Evolutionary conservation across 2,797 vertebrate species (phyloP).

Genomic region (Pseudochirops cupreus): DNA sequence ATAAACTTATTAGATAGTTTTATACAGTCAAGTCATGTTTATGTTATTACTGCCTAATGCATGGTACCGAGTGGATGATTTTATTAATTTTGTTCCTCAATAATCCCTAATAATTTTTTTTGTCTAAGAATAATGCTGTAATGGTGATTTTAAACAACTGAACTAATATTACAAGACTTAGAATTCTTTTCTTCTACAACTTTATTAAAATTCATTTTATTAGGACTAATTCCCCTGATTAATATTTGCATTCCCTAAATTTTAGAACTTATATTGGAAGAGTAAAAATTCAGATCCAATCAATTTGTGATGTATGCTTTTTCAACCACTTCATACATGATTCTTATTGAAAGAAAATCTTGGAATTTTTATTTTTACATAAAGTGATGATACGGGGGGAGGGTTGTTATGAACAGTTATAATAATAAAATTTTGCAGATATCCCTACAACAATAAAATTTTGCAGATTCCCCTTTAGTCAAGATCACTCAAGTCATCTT

Average conservation of each 20-base stretch:
- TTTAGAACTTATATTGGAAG: slow-evolving; percentile 13
- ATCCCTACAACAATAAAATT: slow-evolving; percentile 1
- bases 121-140: not conserved
- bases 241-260: slow-evolving; percentile 2
- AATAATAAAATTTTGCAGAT: too few relatives aligned
- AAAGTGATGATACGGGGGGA: slow-evolving; percentile 9
- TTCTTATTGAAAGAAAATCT: slow-evolving; percentile 35
- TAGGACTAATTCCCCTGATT: not conserved
- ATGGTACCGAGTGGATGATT: not conserved
- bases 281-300: not conserved
- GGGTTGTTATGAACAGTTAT: not conserved
- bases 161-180: not conserved
- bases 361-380: not conserved
- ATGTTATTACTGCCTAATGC: not conserved
- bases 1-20: slow-evolving; percentile 18
- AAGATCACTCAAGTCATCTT: slow-evolving; percentile 10
- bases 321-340: slow-evolving; percentile 33
- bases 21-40: not conserved
- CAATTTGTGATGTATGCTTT: slow-evolving; percentile 7
- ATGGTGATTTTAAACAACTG: not conserved
- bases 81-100: not conserved
- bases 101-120: not conserved
- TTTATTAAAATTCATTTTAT: slow-evolving; percentile 41
- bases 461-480: slow-evolving; percentile 23
- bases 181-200: slow-evolving; percentile 32